These are phyloP conservation scores for Bombyx huttoni DNA, from an alignment of 2,888 invertebrate genomes.

Conservation along the genomic window DNA sequence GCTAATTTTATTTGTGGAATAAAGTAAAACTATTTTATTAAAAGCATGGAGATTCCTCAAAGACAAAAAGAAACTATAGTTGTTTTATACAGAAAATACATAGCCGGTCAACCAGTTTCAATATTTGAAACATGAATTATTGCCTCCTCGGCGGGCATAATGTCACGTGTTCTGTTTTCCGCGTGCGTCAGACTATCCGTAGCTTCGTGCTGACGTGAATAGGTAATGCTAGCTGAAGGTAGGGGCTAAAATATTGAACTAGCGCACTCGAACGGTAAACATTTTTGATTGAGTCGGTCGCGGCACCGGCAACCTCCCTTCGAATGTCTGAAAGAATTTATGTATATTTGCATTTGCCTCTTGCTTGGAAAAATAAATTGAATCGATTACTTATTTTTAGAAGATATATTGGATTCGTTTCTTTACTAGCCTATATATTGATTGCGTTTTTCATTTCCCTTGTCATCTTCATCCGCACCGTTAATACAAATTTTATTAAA, in stretches of 20 bases:
- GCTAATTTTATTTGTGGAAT: no score
- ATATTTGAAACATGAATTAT: constrained; percentile 7
- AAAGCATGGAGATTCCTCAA: no score
- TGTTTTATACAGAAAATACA: no score
- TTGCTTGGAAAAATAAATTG: constrained; percentile 22
- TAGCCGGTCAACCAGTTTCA: not conserved
- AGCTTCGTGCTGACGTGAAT: constrained; percentile 18
- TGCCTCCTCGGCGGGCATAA: constrained; percentile 8
- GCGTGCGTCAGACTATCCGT: constrained; percentile 20
- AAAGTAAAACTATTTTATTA: no score
- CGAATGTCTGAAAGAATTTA: constrained; percentile 22
- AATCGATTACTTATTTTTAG: constrained; percentile 16
- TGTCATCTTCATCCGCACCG: no score
- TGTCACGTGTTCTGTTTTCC: constrained; percentile 17
- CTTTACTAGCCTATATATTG: not conserved
- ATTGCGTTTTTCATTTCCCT: not conserved
- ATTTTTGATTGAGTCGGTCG: constrained; percentile 47
- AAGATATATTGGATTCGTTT: not conserved
- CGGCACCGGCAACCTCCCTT: constrained; percentile 22
- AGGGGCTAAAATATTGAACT: constrained; percentile 38
- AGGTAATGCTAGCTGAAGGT: constrained; percentile 22
- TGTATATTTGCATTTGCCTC: constrained; percentile 25
- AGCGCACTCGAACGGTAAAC: constrained; percentile 38
- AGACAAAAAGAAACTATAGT: no score
- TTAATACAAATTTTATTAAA: no score